Base-by-base conservation (phyloP, 2,113 vertebrate genomes). In the Esox niger region DNA sequence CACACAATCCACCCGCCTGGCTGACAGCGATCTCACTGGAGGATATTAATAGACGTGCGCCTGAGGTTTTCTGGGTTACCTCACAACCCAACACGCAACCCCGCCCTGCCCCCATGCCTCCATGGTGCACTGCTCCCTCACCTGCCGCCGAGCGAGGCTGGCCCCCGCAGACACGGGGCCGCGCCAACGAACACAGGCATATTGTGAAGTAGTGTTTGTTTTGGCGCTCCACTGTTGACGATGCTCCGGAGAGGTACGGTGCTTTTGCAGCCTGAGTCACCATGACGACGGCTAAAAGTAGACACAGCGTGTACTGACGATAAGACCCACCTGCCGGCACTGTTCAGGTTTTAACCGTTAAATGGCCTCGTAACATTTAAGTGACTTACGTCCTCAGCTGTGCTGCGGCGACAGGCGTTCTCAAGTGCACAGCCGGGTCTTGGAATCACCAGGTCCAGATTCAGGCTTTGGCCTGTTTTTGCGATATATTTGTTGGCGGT, bases 21-120 rank as follows among this genome's bases (percentile, higher is more conserved):
- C 79, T 65, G 60, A 70, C 33, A 65, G 60, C 33, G 11, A 69
- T 60, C 46, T 72, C 70, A 80, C 74, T 86, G 81, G 78, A 78
- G 68, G 81, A 79, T 88, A 91, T 90, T 87, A 85, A 88, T 90
- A 90, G 88, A 90, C 84, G 88, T 86, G 82, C 87, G 82, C 87
- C 86, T 87, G 88, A 71, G 83, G 86, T 80, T 85, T 82, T 78
- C 86, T 84, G 87, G 77, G 71, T 80, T 85, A 78, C 78, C 75
- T 57, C 77, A 79, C 63, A 60, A n/a, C 73, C 77, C 60, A 59
- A 1, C 38, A 15, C 62, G 6, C 59, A 20, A 2, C 25, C 27
- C 26, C 27, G 21, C 21, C 74, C 63, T 61, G 17, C 6, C 68
- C 68, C 63, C 57, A 73, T 81, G 74, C 71, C 70, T 46, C 74